Evolutionary conservation across 2,113 vertebrate species (phyloP), one percentile per base, ranked within the genome.

Genomic region (Asarcornis scutulata): DNA sequence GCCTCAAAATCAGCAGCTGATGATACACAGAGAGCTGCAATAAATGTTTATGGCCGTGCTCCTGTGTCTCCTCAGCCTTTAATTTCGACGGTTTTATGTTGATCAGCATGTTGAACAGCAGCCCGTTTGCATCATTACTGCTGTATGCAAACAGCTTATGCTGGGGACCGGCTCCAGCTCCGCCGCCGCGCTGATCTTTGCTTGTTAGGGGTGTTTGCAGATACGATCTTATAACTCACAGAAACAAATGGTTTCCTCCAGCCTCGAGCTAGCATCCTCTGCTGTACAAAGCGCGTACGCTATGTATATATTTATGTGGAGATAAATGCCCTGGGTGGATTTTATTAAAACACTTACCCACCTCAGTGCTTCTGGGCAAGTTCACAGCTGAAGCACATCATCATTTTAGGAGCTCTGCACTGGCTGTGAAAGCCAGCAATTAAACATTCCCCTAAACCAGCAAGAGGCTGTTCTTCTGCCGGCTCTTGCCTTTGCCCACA

Each of bases 1-100:
- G 94, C 93, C 84, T 95, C 84, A 73, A 80, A 93, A 95, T 93
- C 83, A 91, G 92, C 77, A 69, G 92, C 88, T 93, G 91, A 95
- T 91, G 91, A 95, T 94, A 91, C 42, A 32, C 89, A 83, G 91
- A 96, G 88, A 36, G 60, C 86, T 89, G 86, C 96, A 91, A 95
- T 97, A 96, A 96, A 96, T 92, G 89, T 97, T 97, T 96, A 96
- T 83, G 77, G 96, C 95, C 72, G 17, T 36, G 16, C 78, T 77
- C 93, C 90, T 95, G 94, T 85, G 73, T 90, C 89, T 93, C 88
- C 94, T 95, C 92, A 90, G 82, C 88, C 93, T 96, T 96, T 96
- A 90, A 96, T 96, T 96, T 96, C 87, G 67, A 60, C 27, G 79
- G 85, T 73, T 96, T 94, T 90, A 87, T 95, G 95, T 80, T 90